Percentiles rank a stretch among this genome's conserved stretches.
Conservation (phyloP, 2,113 vertebrate species). For the Sinosuthora webbiana region DNA sequence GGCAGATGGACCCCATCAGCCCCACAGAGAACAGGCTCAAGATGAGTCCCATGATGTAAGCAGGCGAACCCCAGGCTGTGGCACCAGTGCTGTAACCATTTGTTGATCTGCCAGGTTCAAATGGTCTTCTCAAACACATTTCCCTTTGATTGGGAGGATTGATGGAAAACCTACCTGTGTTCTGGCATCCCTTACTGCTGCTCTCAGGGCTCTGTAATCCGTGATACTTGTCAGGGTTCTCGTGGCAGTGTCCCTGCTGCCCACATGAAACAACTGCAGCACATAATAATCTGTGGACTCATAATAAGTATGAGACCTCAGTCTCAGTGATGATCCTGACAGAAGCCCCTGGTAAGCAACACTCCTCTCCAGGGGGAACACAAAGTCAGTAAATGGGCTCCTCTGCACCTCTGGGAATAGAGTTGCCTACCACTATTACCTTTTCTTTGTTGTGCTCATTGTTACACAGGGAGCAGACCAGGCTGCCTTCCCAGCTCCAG, state of each 20-base stretch:
- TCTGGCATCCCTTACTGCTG: background rate
- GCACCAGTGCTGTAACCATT: background rate
- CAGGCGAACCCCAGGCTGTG: background rate
- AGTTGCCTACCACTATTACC: background rate
- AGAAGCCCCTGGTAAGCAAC: background rate
- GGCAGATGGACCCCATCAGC: background rate
- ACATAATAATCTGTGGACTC: background rate
- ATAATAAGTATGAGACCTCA: too few relatives aligned
- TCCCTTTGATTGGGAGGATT: background rate
- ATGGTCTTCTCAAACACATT: background rate
- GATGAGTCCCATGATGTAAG: background rate
- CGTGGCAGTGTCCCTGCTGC: background rate
- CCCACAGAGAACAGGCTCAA: background rate
- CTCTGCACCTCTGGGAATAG: background rate
- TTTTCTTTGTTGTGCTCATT: background rate
- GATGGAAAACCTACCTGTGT: background rate
- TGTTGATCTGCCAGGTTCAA: background rate
- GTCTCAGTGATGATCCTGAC: background rate
- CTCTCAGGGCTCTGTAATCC: background rate
- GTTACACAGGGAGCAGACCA: background rate
- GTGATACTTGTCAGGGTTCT: background rate
- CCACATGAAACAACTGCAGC: background rate
- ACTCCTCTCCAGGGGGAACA: too few relatives aligned
- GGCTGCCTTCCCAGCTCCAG: background rate
- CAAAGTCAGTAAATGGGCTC: background rate